Evolutionary conservation across 2,888 invertebrate genomes (phyloP).

Genomic region (Argyresthia goedartella): DNA sequence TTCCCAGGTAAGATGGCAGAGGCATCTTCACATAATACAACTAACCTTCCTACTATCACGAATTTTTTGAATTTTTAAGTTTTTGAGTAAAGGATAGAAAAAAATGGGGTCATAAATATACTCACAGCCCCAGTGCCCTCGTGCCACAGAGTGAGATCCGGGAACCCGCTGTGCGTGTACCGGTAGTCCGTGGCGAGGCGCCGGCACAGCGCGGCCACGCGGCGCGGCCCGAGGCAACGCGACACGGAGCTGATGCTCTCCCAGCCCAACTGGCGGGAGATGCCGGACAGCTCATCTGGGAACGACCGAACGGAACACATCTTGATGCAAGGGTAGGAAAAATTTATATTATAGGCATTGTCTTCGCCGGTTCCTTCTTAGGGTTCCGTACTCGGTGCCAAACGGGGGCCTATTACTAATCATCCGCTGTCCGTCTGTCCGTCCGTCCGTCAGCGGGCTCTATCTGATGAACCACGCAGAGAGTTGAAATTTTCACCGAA

Average conservation of each 20-base stretch:
- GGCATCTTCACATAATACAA: no score
- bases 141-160: constrained; percentile 88
- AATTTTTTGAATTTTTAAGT: background rate
- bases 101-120: no score
- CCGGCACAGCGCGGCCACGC: constrained; percentile 69
- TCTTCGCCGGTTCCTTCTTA: no score
- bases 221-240: constrained; percentile 62
- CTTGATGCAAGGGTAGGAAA: no score
- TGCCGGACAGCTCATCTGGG: constrained; percentile 38
- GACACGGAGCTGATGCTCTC: constrained; percentile 45
- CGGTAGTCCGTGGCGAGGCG: constrained; percentile 72
- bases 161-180: constrained; percentile 80
- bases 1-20: no score
- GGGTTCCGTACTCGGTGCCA: no score
- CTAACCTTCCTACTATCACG: background rate
- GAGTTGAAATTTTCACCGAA: no score
- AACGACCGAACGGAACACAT: constrained; percentile 3
- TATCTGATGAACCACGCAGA: no score
- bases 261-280: constrained; percentile 26
- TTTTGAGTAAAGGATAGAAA: background rate
- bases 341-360: no score
- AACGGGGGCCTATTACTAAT: no score
- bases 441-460: no score
- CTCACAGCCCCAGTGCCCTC: constrained; percentile 51
- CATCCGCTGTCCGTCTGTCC: no score